These are phyloP conservation scores for Pristionchus arcanus DNA, from an alignment of 2,888 invertebrate genomes.

Conservation along the genomic window DNA sequence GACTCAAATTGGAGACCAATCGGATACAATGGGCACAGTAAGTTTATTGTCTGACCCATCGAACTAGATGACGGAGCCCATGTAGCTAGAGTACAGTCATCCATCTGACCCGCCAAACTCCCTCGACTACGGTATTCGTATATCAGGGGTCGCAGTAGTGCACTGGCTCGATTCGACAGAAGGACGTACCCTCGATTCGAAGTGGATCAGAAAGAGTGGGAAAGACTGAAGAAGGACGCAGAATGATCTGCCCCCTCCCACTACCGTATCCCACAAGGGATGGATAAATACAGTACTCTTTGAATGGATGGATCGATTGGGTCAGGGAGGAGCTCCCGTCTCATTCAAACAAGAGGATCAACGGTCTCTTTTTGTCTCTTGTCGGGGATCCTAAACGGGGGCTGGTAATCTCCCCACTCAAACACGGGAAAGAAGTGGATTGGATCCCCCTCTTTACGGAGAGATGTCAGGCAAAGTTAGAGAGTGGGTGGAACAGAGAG, in stretches of 20 bases:
- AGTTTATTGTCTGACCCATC: not conserved
- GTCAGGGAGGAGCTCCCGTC: not conserved
- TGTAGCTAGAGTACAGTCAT: not conserved
- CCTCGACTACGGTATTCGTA: not conserved
- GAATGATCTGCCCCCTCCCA: not conserved
- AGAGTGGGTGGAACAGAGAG: not conserved
- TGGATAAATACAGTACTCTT: slow-evolving; percentile 40
- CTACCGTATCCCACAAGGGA: not conserved
- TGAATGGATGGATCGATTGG: not conserved
- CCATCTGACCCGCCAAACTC: no score
- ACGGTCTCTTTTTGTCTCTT: slow-evolving; percentile 21
- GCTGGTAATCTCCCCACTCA: slow-evolving; percentile 36
- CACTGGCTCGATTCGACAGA: slow-evolving; percentile 22
- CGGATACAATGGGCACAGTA: slow-evolving; percentile 37
- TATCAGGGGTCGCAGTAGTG: slow-evolving; percentile 42
- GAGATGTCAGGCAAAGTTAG: not conserved
- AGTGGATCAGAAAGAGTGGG: slow-evolving; percentile 32
- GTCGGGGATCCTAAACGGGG: slow-evolving; percentile 46
- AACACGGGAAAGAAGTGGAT: slow-evolving; percentile 18
- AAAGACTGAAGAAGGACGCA: slow-evolving; percentile 33
- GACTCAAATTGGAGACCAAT: slow-evolving; percentile 38
- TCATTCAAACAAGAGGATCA: slow-evolving; percentile 47
- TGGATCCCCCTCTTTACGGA: slow-evolving; percentile 32
- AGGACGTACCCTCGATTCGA: not conserved
- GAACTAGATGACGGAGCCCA: not conserved